phyloP scores from a whole-genome alignment of 2,797 vertebrate species.

The Hybognathus amarus region DNA sequence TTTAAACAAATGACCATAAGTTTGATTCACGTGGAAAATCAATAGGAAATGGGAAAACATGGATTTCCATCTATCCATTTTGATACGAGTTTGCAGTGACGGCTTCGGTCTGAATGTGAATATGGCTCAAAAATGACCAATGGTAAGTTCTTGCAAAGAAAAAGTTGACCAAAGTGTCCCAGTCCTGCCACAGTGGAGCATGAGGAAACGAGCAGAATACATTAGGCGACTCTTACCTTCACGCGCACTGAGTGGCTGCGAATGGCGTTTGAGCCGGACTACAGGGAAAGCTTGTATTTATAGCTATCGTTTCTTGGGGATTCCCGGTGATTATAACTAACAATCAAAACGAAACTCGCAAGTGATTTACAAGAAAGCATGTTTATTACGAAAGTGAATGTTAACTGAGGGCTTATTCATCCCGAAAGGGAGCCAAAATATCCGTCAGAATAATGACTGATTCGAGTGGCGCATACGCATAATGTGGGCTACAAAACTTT shows the following conservation, averaged over 20 bases:
- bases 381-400: slow-evolving; percentile 59
- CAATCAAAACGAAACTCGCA: slow-evolving; percentile 58
- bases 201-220: neutral
- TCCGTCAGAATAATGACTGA: no score
- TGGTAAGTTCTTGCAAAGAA: slow-evolving; percentile 69
- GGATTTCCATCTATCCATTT: neutral
- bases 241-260: neutral
- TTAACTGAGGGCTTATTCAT: neutral
- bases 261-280: neutral
- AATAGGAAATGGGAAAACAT: neutral
- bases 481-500: neutral
- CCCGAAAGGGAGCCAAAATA: neutral
- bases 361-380: slow-evolving; percentile 55
- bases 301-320: slow-evolving; percentile 37
- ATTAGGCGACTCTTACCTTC: neutral
- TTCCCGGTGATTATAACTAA: slow-evolving; percentile 52
- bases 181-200: neutral
- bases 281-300: slow-evolving; percentile 52
- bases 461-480: neutral
- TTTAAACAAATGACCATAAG: neutral
- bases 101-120: slow-evolving; percentile 62
- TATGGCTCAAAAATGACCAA: slow-evolving; percentile 80
- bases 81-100: slow-evolving; percentile 34
- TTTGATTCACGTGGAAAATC: neutral
- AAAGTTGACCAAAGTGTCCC: neutral